Base-by-base conservation (phyloP, 2,888 invertebrate species). In the Drosophila emarginata region DNA sequence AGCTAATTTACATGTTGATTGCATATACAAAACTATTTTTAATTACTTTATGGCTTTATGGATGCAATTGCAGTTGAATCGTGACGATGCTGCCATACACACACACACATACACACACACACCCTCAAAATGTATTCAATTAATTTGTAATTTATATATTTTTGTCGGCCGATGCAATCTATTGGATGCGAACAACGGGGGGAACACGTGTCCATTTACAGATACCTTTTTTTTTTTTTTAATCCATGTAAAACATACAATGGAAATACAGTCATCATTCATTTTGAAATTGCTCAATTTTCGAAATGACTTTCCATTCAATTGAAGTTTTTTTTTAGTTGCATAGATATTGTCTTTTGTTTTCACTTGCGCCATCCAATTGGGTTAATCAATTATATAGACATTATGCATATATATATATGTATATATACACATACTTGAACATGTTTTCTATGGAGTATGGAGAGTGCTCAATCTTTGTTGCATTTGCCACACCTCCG, bases 1-100 rank as follows among this genome's bases (percentile, higher is more conserved):
- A 59, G 61, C 51, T 72, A 83, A 83, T 82, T 82, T 77, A 71
- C 83, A 86, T 82, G 59, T 63, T 79, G 72, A 80, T 82, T 85
- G 74, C 73, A 73, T 67, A 54, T 53, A 59, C 52, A 62, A 74
- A 61, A 66, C 26, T 23, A 45, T 65, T 54, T 67, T 70, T 78
- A 73, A 73, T 76, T 76, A 57, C 53, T 54, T 32, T 21, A 59
- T 45, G 23, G 21, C 26, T 5, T 28, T 28, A 32, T 32, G 32
- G 32, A 32, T 32, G 32, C 32, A 32, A 32, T 2, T 45, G 45
- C 45, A 45, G 21, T 18, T 9, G 51, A 15, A 52, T 66, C 57
- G 71, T 79, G 79, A 79, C 77, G 72, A 72, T 7, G 28, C 28
- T 28, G 28, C 5, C 28, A 32, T 9, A 32, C 32, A 32, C 32